Base-by-base conservation (phyloP, 2,113 vertebrate species). In the Leucopsar rothschildi region DNA sequence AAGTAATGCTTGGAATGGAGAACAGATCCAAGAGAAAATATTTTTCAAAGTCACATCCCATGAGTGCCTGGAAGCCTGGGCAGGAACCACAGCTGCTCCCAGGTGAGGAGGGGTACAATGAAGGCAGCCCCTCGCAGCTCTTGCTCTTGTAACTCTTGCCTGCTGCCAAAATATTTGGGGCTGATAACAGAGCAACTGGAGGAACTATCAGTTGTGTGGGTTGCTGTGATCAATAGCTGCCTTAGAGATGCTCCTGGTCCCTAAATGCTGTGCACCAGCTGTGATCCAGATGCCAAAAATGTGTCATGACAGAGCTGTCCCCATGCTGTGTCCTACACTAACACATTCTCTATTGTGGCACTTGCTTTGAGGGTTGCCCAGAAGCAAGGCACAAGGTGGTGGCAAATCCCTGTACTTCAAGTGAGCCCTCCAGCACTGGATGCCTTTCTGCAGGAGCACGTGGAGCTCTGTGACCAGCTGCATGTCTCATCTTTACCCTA, bases 61-160 rank as follows among this genome's bases (percentile, higher is more conserved):
- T 0, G 11, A 53, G n/a, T 64, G 45, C 45, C 23, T 1, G 0
- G 23, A 59, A 87, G 42, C 45, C 37, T 0, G 0, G 35, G 20
- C 50, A 78, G 56, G 60, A 78, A 5, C 31, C 0, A 1, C 33
- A 64, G 50, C 42, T 2, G 0, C 15, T 72, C 24, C 10, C 0
- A 2, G 33, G 23, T 18, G 49, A n/a, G 44, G 17, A 57, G 15
- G 10, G 7, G 31, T 22, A 2, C 11, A 19, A n/a, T 0, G 0
- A 52, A 61, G 75, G 49, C 31, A 86, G 24, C 14, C 2, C 15
- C 49, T n/a, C 0, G 0, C 47, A 24, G n/a, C 28, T 59, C n/a
- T 23, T 3, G 0, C 2, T 80, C 49, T 13, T 60, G 22, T 60
- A 75, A 1, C 22, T 24, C 69, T 45, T 3, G 1, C 28, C 45